Evolutionary conservation across 2,113 vertebrate genomes (phyloP).

Genomic region (Vidua chalybeata): DNA sequence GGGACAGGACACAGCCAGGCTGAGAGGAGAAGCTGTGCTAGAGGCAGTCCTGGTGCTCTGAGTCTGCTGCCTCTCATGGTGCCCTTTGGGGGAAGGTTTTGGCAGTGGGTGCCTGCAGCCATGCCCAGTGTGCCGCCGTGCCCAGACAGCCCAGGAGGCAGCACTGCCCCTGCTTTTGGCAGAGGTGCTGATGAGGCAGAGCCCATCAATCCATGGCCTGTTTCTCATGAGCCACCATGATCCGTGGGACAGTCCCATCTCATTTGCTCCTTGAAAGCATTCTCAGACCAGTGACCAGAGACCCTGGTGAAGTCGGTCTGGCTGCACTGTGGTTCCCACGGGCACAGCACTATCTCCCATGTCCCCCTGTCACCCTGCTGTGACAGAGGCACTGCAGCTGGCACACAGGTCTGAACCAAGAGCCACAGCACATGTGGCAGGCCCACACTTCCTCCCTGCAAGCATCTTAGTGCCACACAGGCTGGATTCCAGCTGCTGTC

Average conservation of each 20-base stretch:
- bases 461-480: fast-evolving
- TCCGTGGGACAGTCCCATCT: fast-evolving
- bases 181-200: neutral
- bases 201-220: neutral
- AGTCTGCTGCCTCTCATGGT: neutral
- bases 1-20: neutral
- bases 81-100: neutral
- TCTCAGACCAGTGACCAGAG: neutral
- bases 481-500: fast-evolving
- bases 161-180: neutral
- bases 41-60: neutral
- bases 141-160: neutral
- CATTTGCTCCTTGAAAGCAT: neutral
- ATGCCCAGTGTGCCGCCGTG: fast-evolving
- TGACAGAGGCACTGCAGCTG: neutral
- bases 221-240: fast-evolving
- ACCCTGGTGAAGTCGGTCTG: neutral
- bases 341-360: neutral
- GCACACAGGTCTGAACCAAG: neutral
- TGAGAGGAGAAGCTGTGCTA: neutral
- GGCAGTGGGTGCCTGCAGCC: fast-evolving
- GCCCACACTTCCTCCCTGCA: fast-evolving
- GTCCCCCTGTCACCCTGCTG: neutral
- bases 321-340: fast-evolving
- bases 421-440: fast-evolving